phyloP scores from a whole-genome alignment of 2,113 vertebrate species.

The Sialia sialis region DNA sequence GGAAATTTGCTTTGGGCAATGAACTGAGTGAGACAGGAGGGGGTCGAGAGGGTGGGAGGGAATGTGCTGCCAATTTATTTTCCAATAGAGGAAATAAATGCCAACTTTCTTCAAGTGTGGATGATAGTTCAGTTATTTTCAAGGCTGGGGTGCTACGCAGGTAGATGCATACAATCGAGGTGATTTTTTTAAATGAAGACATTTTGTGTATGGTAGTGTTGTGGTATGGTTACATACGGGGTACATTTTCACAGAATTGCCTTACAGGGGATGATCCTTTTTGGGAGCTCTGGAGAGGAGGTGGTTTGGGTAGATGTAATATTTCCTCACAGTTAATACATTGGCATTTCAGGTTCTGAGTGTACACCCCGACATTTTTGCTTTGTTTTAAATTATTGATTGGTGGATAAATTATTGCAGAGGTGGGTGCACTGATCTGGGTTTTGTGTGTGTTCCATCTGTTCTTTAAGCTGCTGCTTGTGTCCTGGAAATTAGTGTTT shows the following conservation, averaged over 20 bases:
- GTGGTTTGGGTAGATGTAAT: not conserved
- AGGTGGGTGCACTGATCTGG: not conserved
- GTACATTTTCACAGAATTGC: not conserved
- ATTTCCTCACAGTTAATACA: not conserved
- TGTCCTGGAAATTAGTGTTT: not conserved
- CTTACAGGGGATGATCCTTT: not conserved
- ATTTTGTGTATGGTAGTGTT: not conserved
- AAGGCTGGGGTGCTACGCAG: not conserved
- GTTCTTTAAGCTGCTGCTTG: not conserved
- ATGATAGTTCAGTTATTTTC: not conserved
- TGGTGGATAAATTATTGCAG: not conserved
- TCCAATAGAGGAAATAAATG: not conserved
- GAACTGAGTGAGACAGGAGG: not conserved
- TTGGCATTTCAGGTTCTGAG: not conserved
- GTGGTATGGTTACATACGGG: not conserved
- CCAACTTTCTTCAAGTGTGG: not conserved
- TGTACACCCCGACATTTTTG: not conserved
- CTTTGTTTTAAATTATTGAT: not conserved
- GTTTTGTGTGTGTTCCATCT: not conserved
- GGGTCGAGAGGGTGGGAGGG: not conserved
- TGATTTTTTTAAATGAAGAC: not conserved
- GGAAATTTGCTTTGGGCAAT: not conserved
- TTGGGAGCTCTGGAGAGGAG: fast-evolving
- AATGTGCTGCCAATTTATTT: not conserved
- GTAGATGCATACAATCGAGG: not conserved